These are phyloP conservation scores for Lutjanus campechanus DNA, from an alignment of 2,797 vertebrate species.

Conservation along the genomic window DNA sequence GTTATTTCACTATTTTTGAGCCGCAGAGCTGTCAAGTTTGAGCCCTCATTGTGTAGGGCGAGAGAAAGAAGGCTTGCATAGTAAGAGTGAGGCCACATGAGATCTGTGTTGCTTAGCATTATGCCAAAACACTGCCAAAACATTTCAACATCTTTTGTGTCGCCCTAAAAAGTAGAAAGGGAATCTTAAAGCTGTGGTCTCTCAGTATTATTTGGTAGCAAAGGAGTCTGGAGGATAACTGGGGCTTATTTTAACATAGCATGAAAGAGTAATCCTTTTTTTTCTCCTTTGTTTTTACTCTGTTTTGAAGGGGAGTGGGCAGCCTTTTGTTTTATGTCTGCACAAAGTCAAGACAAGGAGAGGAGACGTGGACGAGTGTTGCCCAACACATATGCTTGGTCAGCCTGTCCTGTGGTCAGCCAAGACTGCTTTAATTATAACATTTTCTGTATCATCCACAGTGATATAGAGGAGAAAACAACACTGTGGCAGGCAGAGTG, in stretches of 20 bases:
- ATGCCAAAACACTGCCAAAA: constrained; percentile 43
- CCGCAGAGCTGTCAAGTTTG: constrained; percentile 28
- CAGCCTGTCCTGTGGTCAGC: neutral
- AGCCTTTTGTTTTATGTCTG: constrained; percentile 23
- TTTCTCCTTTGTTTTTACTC: constrained; percentile 17
- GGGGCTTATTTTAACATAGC: constrained; percentile 18
- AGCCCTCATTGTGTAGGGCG: constrained; percentile 18
- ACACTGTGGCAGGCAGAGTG: neutral
- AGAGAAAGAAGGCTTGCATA: constrained; percentile 3
- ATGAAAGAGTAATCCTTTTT: constrained; percentile 30
- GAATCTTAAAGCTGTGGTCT: constrained; percentile 13
- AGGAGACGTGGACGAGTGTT: constrained; percentile 14
- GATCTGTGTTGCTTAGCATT: constrained; percentile 32
- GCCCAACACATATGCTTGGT: constrained; percentile 3
- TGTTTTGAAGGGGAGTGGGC: constrained; percentile 17
- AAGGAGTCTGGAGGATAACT: constrained; percentile 32
- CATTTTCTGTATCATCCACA: neutral
- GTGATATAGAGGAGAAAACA: constrained; percentile 8
- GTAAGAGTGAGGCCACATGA: constrained; percentile 24
- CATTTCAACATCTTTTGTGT: constrained; percentile 31
- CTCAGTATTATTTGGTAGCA: constrained; percentile 15
- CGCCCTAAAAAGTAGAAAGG: constrained; percentile 8
- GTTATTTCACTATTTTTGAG: constrained; percentile 28
- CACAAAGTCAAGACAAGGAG: constrained; percentile 21
- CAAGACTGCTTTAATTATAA: constrained; percentile 6